Conservation (phyloP, 1,140 invertebrate genomes). For the Drosophila kohkoa region DNA sequence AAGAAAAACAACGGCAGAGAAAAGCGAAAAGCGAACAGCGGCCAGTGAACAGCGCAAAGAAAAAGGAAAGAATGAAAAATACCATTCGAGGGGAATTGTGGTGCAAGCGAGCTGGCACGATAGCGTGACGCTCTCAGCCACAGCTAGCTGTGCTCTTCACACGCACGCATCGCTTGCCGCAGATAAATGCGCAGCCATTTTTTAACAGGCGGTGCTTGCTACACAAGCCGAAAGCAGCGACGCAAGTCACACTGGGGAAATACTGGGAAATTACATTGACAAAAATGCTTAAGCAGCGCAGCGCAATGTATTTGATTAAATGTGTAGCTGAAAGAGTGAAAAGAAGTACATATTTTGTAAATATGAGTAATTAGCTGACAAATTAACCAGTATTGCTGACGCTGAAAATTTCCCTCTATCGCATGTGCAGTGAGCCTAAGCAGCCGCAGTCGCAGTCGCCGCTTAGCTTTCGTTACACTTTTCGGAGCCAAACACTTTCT, state of each 20-base stretch:
- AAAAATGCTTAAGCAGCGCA: not conserved
- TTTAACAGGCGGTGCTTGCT: slow-evolving; percentile 69
- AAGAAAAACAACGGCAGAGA: slow-evolving; percentile 25
- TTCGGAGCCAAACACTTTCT: slow-evolving; percentile 24
- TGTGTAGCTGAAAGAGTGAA: not conserved
- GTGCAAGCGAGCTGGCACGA: slow-evolving; percentile 29
- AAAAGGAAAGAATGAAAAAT: slow-evolving; percentile 23
- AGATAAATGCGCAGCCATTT: slow-evolving; percentile 81
- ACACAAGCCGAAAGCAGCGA: slow-evolving; percentile 5
- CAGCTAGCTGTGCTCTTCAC: slow-evolving; percentile 41
- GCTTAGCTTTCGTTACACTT: slow-evolving; percentile 23
- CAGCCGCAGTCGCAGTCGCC: slow-evolving; percentile 9
- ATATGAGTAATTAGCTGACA: not conserved
- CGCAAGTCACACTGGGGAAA: slow-evolving; percentile 49
- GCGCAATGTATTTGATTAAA: not conserved
- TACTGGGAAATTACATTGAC: slow-evolving; percentile 64
- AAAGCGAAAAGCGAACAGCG: not conserved
- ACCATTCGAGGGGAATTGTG: slow-evolving; percentile 13
- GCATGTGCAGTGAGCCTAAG: slow-evolving; percentile 21
- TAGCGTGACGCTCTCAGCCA: not conserved
- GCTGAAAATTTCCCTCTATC: slow-evolving; percentile 5
- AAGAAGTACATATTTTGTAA: not conserved
- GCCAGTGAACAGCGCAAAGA: not conserved
- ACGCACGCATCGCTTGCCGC: slow-evolving; percentile 13
- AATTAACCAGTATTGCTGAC: not conserved